Conservation (phyloP, 2,797 vertebrate genomes). For the Borostomias antarcticus region DNA sequence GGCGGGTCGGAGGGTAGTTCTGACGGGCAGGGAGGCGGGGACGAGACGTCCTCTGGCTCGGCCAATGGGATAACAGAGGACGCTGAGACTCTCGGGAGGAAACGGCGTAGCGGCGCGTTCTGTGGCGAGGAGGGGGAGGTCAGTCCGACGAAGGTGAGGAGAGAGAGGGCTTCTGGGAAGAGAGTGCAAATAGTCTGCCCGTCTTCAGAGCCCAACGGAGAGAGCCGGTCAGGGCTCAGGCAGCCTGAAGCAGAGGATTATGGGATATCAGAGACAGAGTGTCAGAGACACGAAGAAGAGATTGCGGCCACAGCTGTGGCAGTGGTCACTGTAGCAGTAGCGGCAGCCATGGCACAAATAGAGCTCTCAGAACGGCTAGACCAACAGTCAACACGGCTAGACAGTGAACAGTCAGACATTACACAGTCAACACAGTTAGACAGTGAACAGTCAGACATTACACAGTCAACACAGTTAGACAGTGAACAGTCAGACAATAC, state of each 20-base stretch:
- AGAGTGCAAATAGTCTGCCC: background rate
- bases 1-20: too few relatives aligned
- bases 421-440: background rate
- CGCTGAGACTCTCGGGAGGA: background rate
- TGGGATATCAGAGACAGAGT: background rate
- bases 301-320: constrained; percentile 50
- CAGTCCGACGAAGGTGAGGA: background rate
- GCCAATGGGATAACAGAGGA: background rate
- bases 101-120: too few relatives aligned
- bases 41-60: too few relatives aligned
- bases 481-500: background rate
- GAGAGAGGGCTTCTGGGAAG: background rate
- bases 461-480: background rate
- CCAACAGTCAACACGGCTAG: background rate
- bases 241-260: background rate
- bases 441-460: background rate
- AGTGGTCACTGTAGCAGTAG: constrained; percentile 57
- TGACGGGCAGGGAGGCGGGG: too few relatives aligned
- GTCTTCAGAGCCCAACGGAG: background rate
- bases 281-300: constrained; percentile 6
- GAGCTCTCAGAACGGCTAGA: constrained; percentile 39
- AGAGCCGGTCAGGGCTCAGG: background rate
- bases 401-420: background rate
- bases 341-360: constrained; percentile 47
- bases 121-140: background rate